Evolutionary conservation across 1,140 invertebrate species (phyloP).

Genomic region (Batillaria attramentaria): DNA sequence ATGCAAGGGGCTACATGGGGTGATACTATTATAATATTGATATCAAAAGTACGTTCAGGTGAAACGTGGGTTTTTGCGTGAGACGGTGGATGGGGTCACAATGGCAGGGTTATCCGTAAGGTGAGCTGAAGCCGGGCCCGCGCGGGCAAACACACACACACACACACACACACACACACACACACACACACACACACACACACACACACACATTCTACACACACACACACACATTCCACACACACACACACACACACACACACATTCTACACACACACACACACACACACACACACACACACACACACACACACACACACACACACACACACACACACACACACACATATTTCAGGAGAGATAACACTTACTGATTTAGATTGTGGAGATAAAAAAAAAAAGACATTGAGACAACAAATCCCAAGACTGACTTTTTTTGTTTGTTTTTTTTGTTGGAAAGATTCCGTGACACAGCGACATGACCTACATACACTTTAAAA

Average conservation of each 20-base stretch:
- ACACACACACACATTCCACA: background rate
- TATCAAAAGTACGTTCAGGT: background rate
- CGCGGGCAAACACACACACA: background rate
- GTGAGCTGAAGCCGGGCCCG: too few relatives aligned
- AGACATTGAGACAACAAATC: background rate
- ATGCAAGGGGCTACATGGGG: background rate
- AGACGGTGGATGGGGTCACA: background rate
- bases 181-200: conserved; percentile 11
- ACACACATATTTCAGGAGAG: too few relatives aligned
- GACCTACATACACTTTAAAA: too few relatives aligned
- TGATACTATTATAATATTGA: background rate
- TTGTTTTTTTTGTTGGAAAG: background rate
- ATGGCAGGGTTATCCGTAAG: background rate
- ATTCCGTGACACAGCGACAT: too few relatives aligned
- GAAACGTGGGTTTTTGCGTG: background rate
- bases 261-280: background rate
- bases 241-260: conserved; percentile 6
- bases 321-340: too few relatives aligned
- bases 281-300: too few relatives aligned
- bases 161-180: background rate
- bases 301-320: too few relatives aligned
- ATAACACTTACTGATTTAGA: too few relatives aligned
- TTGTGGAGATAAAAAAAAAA: background rate
- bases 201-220: conserved; percentile 21
- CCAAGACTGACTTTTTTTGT: background rate